Conservation (phyloP, 2,888 invertebrate species). For the Heliconius aoede region DNA sequence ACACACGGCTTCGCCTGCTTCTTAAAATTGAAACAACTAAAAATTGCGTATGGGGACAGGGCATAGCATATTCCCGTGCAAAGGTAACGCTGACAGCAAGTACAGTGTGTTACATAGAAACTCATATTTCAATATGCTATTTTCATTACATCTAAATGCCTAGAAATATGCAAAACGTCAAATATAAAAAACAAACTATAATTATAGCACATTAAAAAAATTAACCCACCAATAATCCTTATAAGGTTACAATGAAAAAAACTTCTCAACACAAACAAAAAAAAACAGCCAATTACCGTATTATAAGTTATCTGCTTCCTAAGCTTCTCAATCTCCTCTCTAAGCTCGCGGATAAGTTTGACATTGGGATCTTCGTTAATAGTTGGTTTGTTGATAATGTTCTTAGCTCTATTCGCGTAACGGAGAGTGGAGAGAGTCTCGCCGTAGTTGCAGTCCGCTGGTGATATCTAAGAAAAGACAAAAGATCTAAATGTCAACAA, state of each 20-base stretch:
- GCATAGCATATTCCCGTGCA: no score
- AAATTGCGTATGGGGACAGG: no score
- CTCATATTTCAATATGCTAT: no score
- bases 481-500: no score
- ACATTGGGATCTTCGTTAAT: slow-evolving; percentile 96
- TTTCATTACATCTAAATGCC: no score
- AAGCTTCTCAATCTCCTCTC: slow-evolving; percentile 93
- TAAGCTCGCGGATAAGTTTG: slow-evolving; percentile 91
- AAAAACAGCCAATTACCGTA: slow-evolving; percentile 70
- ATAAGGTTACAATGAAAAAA: not conserved
- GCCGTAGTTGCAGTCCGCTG: slow-evolving; percentile 93
- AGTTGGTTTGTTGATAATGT: slow-evolving; percentile 95
- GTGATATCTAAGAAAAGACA: slow-evolving; percentile 79
- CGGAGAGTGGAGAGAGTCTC: slow-evolving; percentile 93
- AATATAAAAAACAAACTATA: not conserved
- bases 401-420: slow-evolving; percentile 95
- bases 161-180: no score
- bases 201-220: not conserved
- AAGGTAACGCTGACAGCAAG: no score
- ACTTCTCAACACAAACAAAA: not conserved
- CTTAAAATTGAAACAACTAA: no score
- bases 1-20: no score
- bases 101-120: no score
- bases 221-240: no score
- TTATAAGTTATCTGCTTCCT: slow-evolving; percentile 89